Conservation (phyloP, 2,888 invertebrate species). For the Phortica okadai region DNA sequence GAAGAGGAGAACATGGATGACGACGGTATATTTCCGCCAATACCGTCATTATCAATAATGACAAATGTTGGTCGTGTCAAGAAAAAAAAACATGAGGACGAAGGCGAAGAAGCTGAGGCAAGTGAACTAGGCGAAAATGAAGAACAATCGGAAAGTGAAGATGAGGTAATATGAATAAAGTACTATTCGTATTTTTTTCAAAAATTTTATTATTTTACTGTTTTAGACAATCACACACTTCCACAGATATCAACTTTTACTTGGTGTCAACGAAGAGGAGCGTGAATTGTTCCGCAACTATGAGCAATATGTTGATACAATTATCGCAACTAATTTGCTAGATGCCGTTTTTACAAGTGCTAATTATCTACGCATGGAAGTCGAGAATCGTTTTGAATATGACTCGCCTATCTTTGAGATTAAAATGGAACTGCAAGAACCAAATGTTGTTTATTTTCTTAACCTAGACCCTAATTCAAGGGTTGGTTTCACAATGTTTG, state of each 20-base stretch:
- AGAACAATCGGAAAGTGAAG: slow-evolving; percentile 47
- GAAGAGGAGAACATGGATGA: slow-evolving; percentile 48
- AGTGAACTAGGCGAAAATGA: slow-evolving; percentile 38
- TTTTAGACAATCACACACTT: slow-evolving; percentile 46
- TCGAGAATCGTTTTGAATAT: slow-evolving; percentile 70
- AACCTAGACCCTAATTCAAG: slow-evolving; percentile 76
- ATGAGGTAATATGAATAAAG: slow-evolving; percentile 29
- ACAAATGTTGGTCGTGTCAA: slow-evolving; percentile 45
- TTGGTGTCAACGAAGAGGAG: slow-evolving; percentile 59
- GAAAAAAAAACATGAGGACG: slow-evolving; percentile 37
- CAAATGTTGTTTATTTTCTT: slow-evolving; percentile 85
- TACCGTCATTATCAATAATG: slow-evolving; percentile 45
- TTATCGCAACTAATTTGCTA: slow-evolving; percentile 79
- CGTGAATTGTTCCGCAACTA: slow-evolving; percentile 77
- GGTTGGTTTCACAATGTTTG: slow-evolving; percentile 81
- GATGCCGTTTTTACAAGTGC: slow-evolving; percentile 77
- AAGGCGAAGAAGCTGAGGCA: slow-evolving; percentile 29
- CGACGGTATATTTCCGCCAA: slow-evolving; percentile 46
- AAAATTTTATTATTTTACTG: slow-evolving; percentile 28
- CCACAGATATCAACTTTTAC: slow-evolving; percentile 58
- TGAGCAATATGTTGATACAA: slow-evolving; percentile 81
- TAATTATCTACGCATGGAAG: slow-evolving; percentile 68
- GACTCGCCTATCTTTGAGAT: slow-evolving; percentile 85
- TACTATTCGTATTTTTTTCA: background rate
- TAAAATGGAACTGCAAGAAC: slow-evolving; percentile 84